Conservation (phyloP, 2,888 invertebrate genomes). For the Corythucha ciliata region DNA sequence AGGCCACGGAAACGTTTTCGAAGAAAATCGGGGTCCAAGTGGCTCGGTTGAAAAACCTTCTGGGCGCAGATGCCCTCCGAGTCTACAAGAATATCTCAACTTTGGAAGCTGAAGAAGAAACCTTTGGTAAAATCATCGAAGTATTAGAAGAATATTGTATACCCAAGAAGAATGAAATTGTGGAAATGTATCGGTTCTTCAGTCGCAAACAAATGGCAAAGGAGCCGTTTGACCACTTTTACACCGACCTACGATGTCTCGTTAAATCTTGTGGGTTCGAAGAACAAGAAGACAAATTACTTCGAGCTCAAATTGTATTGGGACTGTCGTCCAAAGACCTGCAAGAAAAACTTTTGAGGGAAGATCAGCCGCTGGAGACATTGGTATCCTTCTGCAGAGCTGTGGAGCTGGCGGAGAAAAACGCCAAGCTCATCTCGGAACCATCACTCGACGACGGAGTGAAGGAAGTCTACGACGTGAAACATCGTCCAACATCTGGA, state of each 20-base stretch:
- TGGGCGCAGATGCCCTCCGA: conserved; percentile 15
- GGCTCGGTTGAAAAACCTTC: conserved; percentile 17
- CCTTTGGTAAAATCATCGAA: conserved; percentile 16
- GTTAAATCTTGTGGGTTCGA: conserved; percentile 21
- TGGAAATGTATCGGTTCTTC: conserved; percentile 28
- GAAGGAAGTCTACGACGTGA: not conserved
- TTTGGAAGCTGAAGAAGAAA: conserved; percentile 12
- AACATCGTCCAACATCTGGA: not conserved
- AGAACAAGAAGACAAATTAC: conserved; percentile 25
- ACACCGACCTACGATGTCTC: conserved; percentile 14
- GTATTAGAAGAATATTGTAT: conserved; percentile 24
- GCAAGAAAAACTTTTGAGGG: conserved; percentile 21
- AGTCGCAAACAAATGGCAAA: conserved; percentile 19
- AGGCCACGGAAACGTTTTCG: conserved; percentile 18
- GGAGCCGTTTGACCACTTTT: conserved; percentile 25
- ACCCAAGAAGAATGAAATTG: conserved; percentile 25
- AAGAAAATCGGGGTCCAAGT: conserved; percentile 24
- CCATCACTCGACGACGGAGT: conserved; percentile 7
- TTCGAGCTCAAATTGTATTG: conserved; percentile 23
- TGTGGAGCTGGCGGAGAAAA: conserved; percentile 1
- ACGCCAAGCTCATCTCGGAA: not conserved
- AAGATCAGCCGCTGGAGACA: too few relatives aligned
- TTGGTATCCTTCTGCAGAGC: not conserved
- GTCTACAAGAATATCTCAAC: conserved; percentile 4
- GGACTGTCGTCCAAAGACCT: conserved; percentile 8